Evolutionary conservation across 1,140 invertebrate species (phyloP).

Genomic region (Agrypnia vestita): DNA sequence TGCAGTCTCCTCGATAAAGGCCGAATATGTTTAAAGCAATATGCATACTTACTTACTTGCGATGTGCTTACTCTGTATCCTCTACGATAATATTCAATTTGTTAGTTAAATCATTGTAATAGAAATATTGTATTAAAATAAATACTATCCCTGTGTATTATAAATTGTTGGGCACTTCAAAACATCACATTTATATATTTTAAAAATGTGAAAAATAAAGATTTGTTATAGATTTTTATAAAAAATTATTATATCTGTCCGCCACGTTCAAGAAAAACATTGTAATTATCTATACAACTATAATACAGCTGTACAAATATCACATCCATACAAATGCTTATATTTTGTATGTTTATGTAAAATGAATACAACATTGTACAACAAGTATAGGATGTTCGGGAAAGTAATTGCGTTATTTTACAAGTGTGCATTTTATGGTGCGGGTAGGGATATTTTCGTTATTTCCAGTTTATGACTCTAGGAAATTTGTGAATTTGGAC

Average conservation of each 20-base stretch:
- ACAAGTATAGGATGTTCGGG: too few relatives aligned
- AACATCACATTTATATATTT: neutral
- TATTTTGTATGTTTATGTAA: too few relatives aligned
- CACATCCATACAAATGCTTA: too few relatives aligned
- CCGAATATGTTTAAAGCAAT: conserved; percentile 24
- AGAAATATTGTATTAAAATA: neutral
- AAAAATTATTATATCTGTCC: neutral
- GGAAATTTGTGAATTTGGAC: too few relatives aligned
- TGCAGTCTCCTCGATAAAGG: conserved; percentile 9
- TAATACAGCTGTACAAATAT: too few relatives aligned
- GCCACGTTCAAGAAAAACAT: neutral
- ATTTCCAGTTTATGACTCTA: too few relatives aligned
- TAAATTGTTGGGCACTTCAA: neutral
- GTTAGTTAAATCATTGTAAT: neutral
- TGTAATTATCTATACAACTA: too few relatives aligned
- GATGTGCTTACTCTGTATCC: neutral
- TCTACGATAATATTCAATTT: neutral
- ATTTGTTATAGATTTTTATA: neutral
- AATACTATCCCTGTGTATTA: neutral
- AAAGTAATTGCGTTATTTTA: too few relatives aligned
- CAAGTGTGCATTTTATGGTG: too few relatives aligned
- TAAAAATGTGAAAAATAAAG: neutral
- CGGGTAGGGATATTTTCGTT: too few relatives aligned
- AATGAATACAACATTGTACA: too few relatives aligned
- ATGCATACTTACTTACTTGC: neutral